Evolutionary conservation across 2,113 vertebrate genomes (phyloP), one percentile per base, ranked within the genome.

Genomic region (Diadophis punctatus): DNA sequence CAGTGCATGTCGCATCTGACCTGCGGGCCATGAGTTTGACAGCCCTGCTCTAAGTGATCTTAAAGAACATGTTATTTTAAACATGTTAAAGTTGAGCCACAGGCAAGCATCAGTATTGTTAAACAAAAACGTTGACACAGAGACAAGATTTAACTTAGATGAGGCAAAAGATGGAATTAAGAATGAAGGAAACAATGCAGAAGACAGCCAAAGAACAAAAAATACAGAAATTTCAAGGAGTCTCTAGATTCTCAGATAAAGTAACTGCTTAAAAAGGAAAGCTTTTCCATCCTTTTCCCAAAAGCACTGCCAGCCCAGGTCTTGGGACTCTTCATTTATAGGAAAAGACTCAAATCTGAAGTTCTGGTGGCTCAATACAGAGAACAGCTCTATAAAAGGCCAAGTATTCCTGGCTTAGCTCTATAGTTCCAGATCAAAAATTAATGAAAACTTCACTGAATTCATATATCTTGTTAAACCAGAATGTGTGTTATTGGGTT

Each of bases 11-110:
- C 6, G 0, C 22, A 56, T 53, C 22, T 2, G 22, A 7, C 22
- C 22, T 0, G 7, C 7, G 1, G 22, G 7, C 55, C 2, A 0
- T 1, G 5, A 23, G 0, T 23, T 56, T 56, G 55, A 56, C 18
- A 55, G 18, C 53, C 53, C 53, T 22, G 20, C 53, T 55, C 53
- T 55, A 55, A 55, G 53, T 68, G 30, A 49, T n/a, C 60, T 30
- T 74, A 48, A 22, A 52, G 51, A 56, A 56, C 11, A 60, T 46
- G 34, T 46, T 85, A 55, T 52, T 86, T 86, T 46, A 34, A 52
- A 27, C 4, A 10, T 43, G 4, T 43, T 25, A 39, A 56, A 6
- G 34, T 56, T 58, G 39, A 89, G 2, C 10, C 53, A 46, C 7
- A 58, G 55, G 55, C 87, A 68, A n/a, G 30, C 12, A 68, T 6